phyloP scores from a whole-genome alignment of 2,797 vertebrate species.

The Sebastiscus tertius region DNA sequence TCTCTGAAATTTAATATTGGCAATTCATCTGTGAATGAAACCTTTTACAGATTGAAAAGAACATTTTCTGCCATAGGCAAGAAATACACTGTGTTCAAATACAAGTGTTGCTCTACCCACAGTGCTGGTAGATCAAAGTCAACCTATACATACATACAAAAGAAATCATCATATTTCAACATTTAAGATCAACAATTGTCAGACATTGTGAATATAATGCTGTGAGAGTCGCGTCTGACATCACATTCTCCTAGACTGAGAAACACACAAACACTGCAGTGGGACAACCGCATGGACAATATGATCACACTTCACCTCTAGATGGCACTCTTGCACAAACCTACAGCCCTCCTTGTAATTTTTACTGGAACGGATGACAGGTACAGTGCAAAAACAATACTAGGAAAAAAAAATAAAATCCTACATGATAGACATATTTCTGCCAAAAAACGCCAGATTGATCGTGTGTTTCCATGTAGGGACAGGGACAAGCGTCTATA shows the following conservation, averaged over 20 bases:
- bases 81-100: slow-evolving; percentile 53
- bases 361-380: slow-evolving; percentile 19
- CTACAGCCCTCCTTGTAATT: background rate
- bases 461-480: slow-evolving; percentile 41
- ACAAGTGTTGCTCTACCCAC: slow-evolving; percentile 50
- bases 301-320: slow-evolving; percentile 36
- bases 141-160: slow-evolving; percentile 11
- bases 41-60: slow-evolving; percentile 57
- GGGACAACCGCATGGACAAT: background rate
- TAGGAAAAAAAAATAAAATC: background rate
- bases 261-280: slow-evolving; percentile 10
- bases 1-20: slow-evolving; percentile 13
- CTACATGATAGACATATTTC: slow-evolving; percentile 11
- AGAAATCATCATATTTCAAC: slow-evolving; percentile 50
- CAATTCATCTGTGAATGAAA: slow-evolving; percentile 40
- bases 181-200: slow-evolving; percentile 30
- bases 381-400: slow-evolving; percentile 46
- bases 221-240: slow-evolving; percentile 15
- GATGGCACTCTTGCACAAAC: slow-evolving; percentile 63
- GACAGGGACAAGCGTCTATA: slow-evolving; percentile 27
- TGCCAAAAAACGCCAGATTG: slow-evolving; percentile 26
- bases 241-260: slow-evolving; percentile 8
- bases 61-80: slow-evolving; percentile 62
- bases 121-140: slow-evolving; percentile 41
- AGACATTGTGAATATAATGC: slow-evolving; percentile 34